Percentiles rank a stretch among this genome's conserved stretches.
phyloP scores from a whole-genome alignment of 1,140 invertebrate species.

The Andricus grossulariae region DNA sequence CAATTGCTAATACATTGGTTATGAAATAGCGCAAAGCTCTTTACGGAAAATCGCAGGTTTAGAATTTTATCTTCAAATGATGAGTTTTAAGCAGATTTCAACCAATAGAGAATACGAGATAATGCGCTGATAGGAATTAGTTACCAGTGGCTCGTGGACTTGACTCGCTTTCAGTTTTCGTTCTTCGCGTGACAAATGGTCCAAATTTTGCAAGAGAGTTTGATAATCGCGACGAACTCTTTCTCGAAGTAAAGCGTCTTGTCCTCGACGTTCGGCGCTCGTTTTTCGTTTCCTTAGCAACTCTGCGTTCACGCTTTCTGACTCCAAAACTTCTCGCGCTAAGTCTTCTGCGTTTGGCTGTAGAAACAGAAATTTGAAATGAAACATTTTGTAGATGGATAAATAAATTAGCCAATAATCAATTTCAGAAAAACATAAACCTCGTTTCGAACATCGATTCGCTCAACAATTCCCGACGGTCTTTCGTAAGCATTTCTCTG shows the following conservation, averaged over 20 bases:
- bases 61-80: too few relatives aligned
- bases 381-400: slow-evolving; percentile 1
- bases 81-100: too few relatives aligned
- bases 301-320: slow-evolving; percentile 49
- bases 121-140: slow-evolving; percentile 5
- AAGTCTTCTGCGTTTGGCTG: slow-evolving; percentile 66
- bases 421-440: slow-evolving; percentile 48
- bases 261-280: slow-evolving; percentile 67
- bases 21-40: too few relatives aligned
- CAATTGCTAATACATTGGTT: too few relatives aligned
- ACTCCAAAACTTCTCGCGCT: slow-evolving; percentile 57
- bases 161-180: slow-evolving; percentile 66
- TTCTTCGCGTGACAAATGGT: slow-evolving; percentile 62
- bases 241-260: slow-evolving; percentile 74
- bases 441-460: slow-evolving; percentile 59
- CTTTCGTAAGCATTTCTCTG: slow-evolving; percentile 61
- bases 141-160: slow-evolving; percentile 53
- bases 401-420: slow-evolving; percentile 24
- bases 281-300: slow-evolving; percentile 53
- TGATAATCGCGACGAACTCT: slow-evolving; percentile 74
- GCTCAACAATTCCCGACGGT: slow-evolving; percentile 65
- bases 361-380: slow-evolving; percentile 36
- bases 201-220: slow-evolving; percentile 70
- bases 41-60: too few relatives aligned
- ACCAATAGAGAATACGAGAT: too few relatives aligned